These are phyloP conservation scores for Popillia japonica DNA, from an alignment of 1,140 invertebrate genomes.

Conservation along the genomic window DNA sequence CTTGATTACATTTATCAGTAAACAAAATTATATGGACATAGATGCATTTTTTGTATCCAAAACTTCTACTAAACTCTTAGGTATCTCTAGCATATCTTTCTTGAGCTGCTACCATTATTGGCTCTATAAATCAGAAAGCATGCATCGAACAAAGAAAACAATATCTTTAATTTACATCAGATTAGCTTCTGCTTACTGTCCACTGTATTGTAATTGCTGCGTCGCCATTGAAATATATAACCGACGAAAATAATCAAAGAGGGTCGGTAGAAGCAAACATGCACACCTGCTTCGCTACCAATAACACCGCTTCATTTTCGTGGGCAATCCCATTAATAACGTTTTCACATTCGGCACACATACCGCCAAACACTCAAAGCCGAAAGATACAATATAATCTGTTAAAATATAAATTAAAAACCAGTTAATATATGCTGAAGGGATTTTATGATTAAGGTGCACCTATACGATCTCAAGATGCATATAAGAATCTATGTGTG, in stretches of 20 bases:
- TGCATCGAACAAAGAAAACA: too few relatives aligned
- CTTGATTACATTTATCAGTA: too few relatives aligned
- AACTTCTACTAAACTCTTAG: too few relatives aligned
- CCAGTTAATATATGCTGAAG: constrained; percentile 45
- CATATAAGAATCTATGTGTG: background rate
- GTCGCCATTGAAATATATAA: background rate
- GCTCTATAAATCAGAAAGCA: too few relatives aligned
- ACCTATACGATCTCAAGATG: background rate
- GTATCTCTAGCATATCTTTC: too few relatives aligned
- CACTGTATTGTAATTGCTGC: background rate
- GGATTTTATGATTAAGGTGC: constrained; percentile 45
- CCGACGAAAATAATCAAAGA: background rate
- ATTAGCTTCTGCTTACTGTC: background rate
- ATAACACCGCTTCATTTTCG: constrained; percentile 1
- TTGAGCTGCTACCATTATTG: too few relatives aligned
- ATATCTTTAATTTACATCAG: too few relatives aligned
- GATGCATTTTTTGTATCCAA: too few relatives aligned
- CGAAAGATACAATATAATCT: constrained; percentile 44
- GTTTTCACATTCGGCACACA: constrained; percentile 39
- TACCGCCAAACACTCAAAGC: constrained; percentile 44
- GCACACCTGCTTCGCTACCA: constrained; percentile 33
- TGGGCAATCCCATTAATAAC: constrained; percentile 35
- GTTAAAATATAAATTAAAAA: constrained; percentile 48
- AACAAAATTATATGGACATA: too few relatives aligned
- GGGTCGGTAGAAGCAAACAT: background rate